These are phyloP conservation scores for Myxocyprinus asiaticus DNA, from an alignment of 2,113 vertebrate genomes.

Conservation along the genomic window DNA sequence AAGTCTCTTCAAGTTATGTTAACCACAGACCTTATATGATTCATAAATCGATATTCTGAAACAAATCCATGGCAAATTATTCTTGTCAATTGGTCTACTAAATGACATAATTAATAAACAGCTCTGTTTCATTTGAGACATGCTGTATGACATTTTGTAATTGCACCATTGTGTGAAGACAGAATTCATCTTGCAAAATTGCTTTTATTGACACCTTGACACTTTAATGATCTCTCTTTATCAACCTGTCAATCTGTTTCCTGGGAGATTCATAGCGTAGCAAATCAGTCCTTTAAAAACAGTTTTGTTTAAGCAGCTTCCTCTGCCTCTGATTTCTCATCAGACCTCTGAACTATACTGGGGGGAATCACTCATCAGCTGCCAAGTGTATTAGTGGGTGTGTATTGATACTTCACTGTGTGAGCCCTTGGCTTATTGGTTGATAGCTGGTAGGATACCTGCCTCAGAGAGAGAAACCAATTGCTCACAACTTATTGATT, in stretches of 20 bases:
- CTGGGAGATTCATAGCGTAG: background rate
- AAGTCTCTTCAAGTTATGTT: too few species aligned
- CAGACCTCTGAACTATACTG: slow-evolving; percentile 24
- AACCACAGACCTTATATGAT: too few species aligned
- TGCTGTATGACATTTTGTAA: background rate
- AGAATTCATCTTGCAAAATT: too few species aligned
- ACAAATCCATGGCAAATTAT: too few species aligned
- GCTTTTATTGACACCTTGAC: slow-evolving; percentile 17
- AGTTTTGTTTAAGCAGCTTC: slow-evolving; percentile 7
- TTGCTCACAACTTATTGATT: slow-evolving; percentile 45
- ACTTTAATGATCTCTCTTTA: slow-evolving; percentile 14
- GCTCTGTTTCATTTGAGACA: too few species aligned
- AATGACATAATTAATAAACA: too few species aligned
- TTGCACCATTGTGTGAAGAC: background rate
- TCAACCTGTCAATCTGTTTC: slow-evolving; percentile 29
- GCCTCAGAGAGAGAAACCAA: slow-evolving; percentile 36
- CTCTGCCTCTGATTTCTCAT: background rate
- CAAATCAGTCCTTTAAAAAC: slow-evolving; percentile 4
- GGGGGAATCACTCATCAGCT: slow-evolving; percentile 27
- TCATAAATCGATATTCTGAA: too few species aligned
- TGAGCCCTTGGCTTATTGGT: slow-evolving; percentile 45
- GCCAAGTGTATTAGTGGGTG: slow-evolving; percentile 27
- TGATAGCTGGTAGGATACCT: slow-evolving; percentile 44
- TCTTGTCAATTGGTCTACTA: too few species aligned
- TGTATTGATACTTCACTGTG: slow-evolving; percentile 49